Base-by-base conservation (phyloP, 2,797 vertebrate genomes). In the Epinephelus coioides region DNA sequence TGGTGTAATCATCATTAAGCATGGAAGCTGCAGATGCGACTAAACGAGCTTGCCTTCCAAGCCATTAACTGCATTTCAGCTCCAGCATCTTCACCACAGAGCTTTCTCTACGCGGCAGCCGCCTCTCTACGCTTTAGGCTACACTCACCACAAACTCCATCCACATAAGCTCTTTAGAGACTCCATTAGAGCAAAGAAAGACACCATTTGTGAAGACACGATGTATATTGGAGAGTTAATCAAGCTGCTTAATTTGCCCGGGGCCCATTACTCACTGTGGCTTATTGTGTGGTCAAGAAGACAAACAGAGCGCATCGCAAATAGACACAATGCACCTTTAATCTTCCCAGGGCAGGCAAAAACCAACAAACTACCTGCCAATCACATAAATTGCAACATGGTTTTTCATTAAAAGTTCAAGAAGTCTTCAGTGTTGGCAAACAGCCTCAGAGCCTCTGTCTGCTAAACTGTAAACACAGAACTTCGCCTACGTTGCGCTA, bases 41-140 rank as follows among this genome's bases (percentile, higher is more conserved):
- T 78, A 90, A 94, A 89, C 77, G 47, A 94, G 94, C 95, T 95
- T 92, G 89, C 89, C 90, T 94, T 94, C 83, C 84, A 84, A 93
- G 86, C 91, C 91, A 89, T 94, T 95, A 86, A 25, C 83, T 90
- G 90, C 89, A 91, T 92, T 91, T 94, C 94, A 94, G 92, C 93
- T 92, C 90, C 73, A 73, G 85, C 89, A 90, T 94, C 84, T 91
- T 92, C 90, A 89, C 87, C 44, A 53, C 64, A 89, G 89, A 92
- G 86, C 87, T 82, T 90, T 78, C 78, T 56, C 90, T 92, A 86
- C 62, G 4, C 55, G 49, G 80, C 69, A 73, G 76, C 61, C 38
- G 11, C 50, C 49, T 70, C 56, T 59, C 43, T n/a, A n/a, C 2
- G 80, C 80, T 85, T 43, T 66, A 76, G 84, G 85, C 72, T 64